Conservation (phyloP, 1,140 invertebrate genomes). For the Dinoponera quadriceps region DNA sequence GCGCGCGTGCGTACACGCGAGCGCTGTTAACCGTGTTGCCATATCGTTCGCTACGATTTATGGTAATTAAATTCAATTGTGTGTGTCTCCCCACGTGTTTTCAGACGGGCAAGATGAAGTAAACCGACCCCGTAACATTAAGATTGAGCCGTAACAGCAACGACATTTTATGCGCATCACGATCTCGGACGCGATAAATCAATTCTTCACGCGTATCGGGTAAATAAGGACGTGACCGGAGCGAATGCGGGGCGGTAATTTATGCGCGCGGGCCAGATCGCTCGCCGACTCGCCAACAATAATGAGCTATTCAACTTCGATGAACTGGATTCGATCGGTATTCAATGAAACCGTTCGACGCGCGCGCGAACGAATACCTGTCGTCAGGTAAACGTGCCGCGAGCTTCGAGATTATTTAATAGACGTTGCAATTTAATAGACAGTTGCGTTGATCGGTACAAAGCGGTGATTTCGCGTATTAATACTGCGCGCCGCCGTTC, state of each 20-base stretch:
- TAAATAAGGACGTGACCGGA: slow-evolving; percentile 11
- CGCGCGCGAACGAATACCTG: neutral
- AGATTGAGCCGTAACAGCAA: neutral
- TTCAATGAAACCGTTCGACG: slow-evolving; percentile 30
- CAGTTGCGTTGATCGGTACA: slow-evolving; percentile 31
- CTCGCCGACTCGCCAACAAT: slow-evolving; percentile 29
- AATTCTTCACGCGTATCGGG: slow-evolving; percentile 18
- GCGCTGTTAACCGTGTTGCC: neutral
- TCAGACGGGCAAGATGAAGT: neutral
- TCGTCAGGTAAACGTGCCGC: slow-evolving; percentile 14
- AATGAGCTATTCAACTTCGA: slow-evolving; percentile 38
- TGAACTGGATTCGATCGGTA: slow-evolving; percentile 33
- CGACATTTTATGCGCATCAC: neutral
- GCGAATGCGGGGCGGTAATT: slow-evolving; percentile 19
- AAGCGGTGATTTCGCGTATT: slow-evolving; percentile 22
- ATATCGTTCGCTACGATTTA: slow-evolving; percentile 28
- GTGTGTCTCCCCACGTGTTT: neutral
- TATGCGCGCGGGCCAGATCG: slow-evolving; percentile 36
- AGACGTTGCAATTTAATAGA: slow-evolving; percentile 41
- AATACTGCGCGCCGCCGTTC: neutral
- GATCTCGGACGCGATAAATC: neutral
- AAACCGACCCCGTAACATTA: neutral
- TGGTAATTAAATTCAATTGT: slow-evolving; percentile 46
- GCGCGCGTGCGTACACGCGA: neutral
- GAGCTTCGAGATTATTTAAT: slow-evolving; percentile 47